phyloP scores from a whole-genome alignment of 2,797 vertebrate species.

The Crocodylus rhombifer region DNA sequence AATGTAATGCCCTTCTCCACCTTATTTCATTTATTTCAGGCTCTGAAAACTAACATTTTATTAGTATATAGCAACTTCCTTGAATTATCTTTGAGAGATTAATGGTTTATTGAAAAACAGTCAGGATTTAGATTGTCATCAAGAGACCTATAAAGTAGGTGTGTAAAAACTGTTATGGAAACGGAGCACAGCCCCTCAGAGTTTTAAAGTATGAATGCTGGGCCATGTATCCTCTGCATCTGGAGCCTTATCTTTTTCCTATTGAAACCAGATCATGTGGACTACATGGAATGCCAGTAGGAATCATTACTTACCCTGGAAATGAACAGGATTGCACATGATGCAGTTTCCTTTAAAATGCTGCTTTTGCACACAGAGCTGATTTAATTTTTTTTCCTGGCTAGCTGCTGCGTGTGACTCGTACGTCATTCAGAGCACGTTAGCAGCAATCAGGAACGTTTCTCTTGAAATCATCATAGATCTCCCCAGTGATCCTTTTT shows the following conservation, averaged over 20 bases:
- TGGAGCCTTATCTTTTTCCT: slow-evolving; percentile 38
- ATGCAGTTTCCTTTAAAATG: slow-evolving; percentile 1
- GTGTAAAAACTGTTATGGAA: slow-evolving; percentile 77
- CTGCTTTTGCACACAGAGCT: slow-evolving; percentile 18
- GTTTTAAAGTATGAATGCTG: slow-evolving; percentile 65
- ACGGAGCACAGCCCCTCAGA: slow-evolving; percentile 56
- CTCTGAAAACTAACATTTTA: slow-evolving; percentile 68
- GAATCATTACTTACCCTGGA: slow-evolving; percentile 33
- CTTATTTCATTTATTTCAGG: slow-evolving; percentile 45
- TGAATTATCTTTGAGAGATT: slow-evolving; percentile 76
- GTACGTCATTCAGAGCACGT: slow-evolving; percentile 57
- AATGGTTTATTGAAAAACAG: slow-evolving; percentile 78
- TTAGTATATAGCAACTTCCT: slow-evolving; percentile 69
- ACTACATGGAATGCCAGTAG: slow-evolving; percentile 1
- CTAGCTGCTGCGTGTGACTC: neutral
- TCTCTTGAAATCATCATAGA: slow-evolving; percentile 53
- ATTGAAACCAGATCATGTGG: slow-evolving; percentile 4
- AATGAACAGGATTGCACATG: slow-evolving; percentile 29
- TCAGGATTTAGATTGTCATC: slow-evolving; percentile 80
- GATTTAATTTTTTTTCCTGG: neutral
- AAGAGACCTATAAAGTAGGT: slow-evolving; percentile 78
- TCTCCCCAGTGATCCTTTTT: slow-evolving; percentile 65
- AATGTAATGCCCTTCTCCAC: slow-evolving; percentile 4
- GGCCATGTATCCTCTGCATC: slow-evolving; percentile 28
- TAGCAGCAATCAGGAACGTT: slow-evolving; percentile 35